Evolutionary conservation across 2,888 invertebrate species (phyloP).

Genomic region (Abscondita cerata): DNA sequence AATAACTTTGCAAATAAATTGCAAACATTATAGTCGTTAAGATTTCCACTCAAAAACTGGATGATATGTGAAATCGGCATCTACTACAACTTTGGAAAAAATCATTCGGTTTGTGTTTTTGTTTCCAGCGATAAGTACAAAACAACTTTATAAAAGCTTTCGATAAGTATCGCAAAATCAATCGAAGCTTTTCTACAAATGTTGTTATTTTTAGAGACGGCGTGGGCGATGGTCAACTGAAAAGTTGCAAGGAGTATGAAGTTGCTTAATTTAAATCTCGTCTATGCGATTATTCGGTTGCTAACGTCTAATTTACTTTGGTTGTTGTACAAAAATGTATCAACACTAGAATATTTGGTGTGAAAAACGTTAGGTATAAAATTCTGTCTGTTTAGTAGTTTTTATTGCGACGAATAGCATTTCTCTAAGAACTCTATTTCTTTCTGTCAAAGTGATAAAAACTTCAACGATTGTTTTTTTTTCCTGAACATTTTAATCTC

Average conservation of each 20-base stretch:
- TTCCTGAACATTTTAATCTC: too few relatives aligned
- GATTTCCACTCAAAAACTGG: slow-evolving; percentile 77
- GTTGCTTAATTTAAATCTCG: slow-evolving; percentile 73
- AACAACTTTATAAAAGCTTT: slow-evolving; percentile 77
- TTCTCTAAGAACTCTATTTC: too few relatives aligned
- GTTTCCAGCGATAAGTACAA: slow-evolving; percentile 79
- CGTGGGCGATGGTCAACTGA: slow-evolving; percentile 88
- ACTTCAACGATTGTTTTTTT: too few relatives aligned
- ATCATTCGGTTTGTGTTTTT: slow-evolving; percentile 73
- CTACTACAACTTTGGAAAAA: slow-evolving; percentile 65
- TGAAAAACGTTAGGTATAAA: too few relatives aligned
- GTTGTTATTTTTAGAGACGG: slow-evolving; percentile 93
- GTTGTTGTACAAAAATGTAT: slow-evolving; percentile 93
- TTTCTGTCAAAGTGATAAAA: too few relatives aligned
- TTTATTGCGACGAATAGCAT: too few relatives aligned
- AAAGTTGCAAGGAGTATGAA: slow-evolving; percentile 77
- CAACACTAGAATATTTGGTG: slow-evolving; percentile 83
- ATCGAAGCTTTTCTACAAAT: slow-evolving; percentile 75
- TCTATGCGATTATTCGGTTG: slow-evolving; percentile 57
- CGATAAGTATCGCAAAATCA: slow-evolving; percentile 69
- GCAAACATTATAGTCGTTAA: slow-evolving; percentile 90
- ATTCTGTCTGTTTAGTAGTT: too few relatives aligned
- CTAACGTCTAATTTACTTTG: slow-evolving; percentile 46
- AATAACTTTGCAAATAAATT: slow-evolving; percentile 91
- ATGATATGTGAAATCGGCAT: slow-evolving; percentile 93